phyloP scores from a whole-genome alignment of 2,888 invertebrate genomes.

The Neocrepidodera transversa region DNA sequence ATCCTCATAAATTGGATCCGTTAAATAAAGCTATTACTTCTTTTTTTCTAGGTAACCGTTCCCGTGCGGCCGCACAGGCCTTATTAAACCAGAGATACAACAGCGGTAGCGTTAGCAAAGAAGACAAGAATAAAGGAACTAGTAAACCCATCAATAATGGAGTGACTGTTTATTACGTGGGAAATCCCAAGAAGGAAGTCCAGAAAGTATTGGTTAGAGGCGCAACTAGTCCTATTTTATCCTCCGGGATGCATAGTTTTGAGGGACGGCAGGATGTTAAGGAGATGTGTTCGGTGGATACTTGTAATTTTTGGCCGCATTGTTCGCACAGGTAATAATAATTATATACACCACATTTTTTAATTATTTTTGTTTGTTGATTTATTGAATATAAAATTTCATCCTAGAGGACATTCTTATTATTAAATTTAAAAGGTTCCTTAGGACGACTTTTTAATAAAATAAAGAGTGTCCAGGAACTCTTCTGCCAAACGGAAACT shows the following conservation, averaged over 20 bases:
- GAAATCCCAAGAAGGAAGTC: slow-evolving; percentile 54
- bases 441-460: no score
- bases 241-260: slow-evolving; percentile 46
- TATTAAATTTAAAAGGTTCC: no score
- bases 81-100: slow-evolving; percentile 51
- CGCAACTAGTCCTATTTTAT: slow-evolving; percentile 60
- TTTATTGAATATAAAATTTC: no score
- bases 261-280: slow-evolving; percentile 37
- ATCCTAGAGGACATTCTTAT: no score
- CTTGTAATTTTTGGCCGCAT: slow-evolving; percentile 71
- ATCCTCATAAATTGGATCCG: neutral
- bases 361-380: neutral
- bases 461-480: no score
- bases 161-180: slow-evolving; percentile 56
- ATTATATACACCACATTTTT: no score
- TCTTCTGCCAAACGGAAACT: no score
- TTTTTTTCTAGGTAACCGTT: slow-evolving; percentile 56
- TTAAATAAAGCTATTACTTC: no score
- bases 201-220: slow-evolving; percentile 61
- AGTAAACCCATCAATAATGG: slow-evolving; percentile 53
- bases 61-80: slow-evolving; percentile 63
- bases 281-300: slow-evolving; percentile 63
- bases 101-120: slow-evolving; percentile 51
- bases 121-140: slow-evolving; percentile 45
- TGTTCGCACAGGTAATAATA: slow-evolving; percentile 61